A percentile compares a stretch with the other conserved stretches of the same genome.
Evolutionary conservation across 2,888 invertebrate genomes (phyloP).

Genomic region (Gastrophysa polygoni): DNA sequence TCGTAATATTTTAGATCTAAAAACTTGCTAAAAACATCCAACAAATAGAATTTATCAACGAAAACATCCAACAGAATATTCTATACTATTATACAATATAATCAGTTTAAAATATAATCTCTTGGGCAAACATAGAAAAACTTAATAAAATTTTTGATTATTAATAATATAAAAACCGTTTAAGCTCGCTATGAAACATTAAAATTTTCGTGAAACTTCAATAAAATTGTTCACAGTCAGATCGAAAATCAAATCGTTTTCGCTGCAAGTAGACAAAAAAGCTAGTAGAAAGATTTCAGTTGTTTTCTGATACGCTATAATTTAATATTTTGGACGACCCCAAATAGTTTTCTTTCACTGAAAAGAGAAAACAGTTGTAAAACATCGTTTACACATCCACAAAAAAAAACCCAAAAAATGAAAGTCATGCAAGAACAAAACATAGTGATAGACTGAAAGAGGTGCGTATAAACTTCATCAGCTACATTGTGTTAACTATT

Average conservation of each 20-base stretch:
- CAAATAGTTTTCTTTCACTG: constrained; percentile 38
- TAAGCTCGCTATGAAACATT: neutral
- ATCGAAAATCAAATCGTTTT: constrained; percentile 29
- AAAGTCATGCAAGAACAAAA: constrained; percentile 33
- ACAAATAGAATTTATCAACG: constrained; percentile 32
- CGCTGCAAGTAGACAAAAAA: constrained; percentile 36
- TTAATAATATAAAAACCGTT: constrained; percentile 24
- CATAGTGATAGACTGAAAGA: neutral
- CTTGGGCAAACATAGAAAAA: constrained; percentile 33
- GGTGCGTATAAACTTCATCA: neutral
- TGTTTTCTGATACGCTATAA: constrained; percentile 31
- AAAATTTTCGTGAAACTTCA: constrained; percentile 3
- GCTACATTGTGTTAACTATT: constrained; percentile 29
- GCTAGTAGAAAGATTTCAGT: constrained; percentile 38
- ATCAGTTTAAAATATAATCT: constrained; percentile 35
- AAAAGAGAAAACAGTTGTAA: constrained; percentile 33
- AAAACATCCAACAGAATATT: constrained; percentile 32
- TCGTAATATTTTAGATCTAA: constrained; percentile 27
- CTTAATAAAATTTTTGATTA: constrained; percentile 33
- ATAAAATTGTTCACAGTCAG: constrained; percentile 28
- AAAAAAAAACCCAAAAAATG: constrained; percentile 20
- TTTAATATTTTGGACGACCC: constrained; percentile 35
- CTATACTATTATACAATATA: constrained; percentile 33
- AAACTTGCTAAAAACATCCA: constrained; percentile 32
- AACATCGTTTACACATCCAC: constrained; percentile 14